Conservation (phyloP, 2,797 vertebrate genomes). For the Miichthys miiuy region DNA sequence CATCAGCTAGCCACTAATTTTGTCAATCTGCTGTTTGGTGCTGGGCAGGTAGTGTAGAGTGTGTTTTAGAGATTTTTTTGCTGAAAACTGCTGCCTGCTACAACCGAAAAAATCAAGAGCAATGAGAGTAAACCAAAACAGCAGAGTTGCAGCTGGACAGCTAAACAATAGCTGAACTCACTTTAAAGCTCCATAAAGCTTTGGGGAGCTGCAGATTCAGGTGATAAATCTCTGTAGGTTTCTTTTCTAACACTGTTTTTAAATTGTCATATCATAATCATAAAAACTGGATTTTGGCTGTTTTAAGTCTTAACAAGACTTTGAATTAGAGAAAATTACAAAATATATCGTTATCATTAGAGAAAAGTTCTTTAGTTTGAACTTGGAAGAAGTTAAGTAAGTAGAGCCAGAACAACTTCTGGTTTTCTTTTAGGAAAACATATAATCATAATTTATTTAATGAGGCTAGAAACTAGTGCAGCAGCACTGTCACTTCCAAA, state of each 20-base stretch:
- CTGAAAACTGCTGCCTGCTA: background rate
- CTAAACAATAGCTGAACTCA: background rate
- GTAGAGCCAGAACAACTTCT: background rate
- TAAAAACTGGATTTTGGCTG: no score
- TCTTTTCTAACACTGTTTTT: no score
- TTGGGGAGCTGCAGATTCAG: no score
- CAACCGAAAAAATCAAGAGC: background rate
- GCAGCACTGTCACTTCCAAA: background rate
- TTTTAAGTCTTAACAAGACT: no score
- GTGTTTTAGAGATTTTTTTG: background rate
- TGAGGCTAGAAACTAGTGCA: background rate
- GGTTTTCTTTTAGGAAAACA: background rate
- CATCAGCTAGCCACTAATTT: background rate
- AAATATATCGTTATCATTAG: background rate
- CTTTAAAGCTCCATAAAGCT: no score
- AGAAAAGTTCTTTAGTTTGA: background rate
- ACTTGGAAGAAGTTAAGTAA: background rate
- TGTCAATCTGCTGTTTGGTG: no score
- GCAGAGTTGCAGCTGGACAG: background rate
- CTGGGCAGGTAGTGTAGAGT: background rate
- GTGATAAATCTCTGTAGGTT: no score
- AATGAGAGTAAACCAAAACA: background rate
- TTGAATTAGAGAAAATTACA: no score
- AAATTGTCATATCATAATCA: no score
- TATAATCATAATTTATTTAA: background rate